Evolutionary conservation across 2,888 invertebrate species (phyloP).

Genomic region (Dusona sp.): DNA sequence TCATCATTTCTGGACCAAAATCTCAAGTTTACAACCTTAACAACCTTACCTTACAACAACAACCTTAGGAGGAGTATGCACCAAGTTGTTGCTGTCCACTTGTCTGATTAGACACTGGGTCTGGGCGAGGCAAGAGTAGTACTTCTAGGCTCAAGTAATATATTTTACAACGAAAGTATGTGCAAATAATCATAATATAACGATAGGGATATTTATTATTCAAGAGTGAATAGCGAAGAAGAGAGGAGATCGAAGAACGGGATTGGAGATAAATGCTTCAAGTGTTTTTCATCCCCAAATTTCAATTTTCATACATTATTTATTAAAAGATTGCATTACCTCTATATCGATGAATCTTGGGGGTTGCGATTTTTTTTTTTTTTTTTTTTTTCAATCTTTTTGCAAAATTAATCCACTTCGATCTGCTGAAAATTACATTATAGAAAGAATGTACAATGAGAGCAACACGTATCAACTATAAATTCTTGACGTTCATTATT

Average conservation of each 20-base stretch:
- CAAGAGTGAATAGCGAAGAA: background rate
- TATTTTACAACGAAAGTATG: background rate
- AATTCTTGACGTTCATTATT: slow-evolving; percentile 45
- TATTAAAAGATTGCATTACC: slow-evolving; percentile 62
- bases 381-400: slow-evolving; percentile 3
- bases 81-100: too few relatives aligned
- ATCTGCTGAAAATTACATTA: slow-evolving; percentile 29
- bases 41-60: too few relatives aligned
- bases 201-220: too few relatives aligned
- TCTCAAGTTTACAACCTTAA: too few relatives aligned
- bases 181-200: too few relatives aligned
- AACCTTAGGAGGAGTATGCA: too few relatives aligned
- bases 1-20: too few relatives aligned
- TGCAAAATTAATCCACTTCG: slow-evolving; percentile 43
- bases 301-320: slow-evolving; percentile 52
- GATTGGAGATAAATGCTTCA: background rate
- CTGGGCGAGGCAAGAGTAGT: background rate
- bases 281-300: background rate
- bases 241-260: background rate
- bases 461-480: slow-evolving; percentile 58
- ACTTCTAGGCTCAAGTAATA: background rate
- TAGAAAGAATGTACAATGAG: slow-evolving; percentile 55
- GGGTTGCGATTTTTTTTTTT: too few relatives aligned
- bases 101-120: too few relatives aligned
- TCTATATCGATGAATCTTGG: slow-evolving; percentile 50